Evolutionary conservation across 2,888 invertebrate species (phyloP).

Genomic region (Petrolisthes manimaculis): DNA sequence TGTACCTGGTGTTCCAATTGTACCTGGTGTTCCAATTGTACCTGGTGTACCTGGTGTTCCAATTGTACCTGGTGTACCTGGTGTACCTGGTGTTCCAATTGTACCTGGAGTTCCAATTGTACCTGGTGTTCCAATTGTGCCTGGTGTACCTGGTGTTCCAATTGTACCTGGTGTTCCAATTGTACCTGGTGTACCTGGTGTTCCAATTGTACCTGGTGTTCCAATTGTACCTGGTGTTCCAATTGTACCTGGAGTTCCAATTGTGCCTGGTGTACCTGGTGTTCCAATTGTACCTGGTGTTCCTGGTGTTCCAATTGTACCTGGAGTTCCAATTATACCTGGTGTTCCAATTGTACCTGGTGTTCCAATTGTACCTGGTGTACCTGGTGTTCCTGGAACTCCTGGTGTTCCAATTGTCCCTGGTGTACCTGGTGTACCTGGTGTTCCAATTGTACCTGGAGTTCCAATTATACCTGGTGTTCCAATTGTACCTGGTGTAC

Average conservation of each 20-base stretch:
- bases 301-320: conserved; percentile 5
- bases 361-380: background rate
- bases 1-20: background rate
- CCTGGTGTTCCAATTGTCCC: conserved; percentile 1
- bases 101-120: background rate
- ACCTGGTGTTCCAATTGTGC: background rate
- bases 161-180: background rate
- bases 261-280: background rate
- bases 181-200: background rate
- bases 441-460: background rate
- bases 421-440: background rate
- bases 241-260: background rate
- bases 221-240: background rate
- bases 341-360: conserved; percentile 2
- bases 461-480: background rate
- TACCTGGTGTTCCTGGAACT: background rate
- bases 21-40: background rate
- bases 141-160: background rate
- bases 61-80: background rate
- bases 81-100: background rate
- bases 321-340: background rate
- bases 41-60: background rate
- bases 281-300: background rate
- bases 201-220: background rate
- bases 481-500: conserved; percentile 8